Evolutionary conservation across 2,888 invertebrate species (phyloP).

Genomic region (Leptura quadrifasciata): DNA sequence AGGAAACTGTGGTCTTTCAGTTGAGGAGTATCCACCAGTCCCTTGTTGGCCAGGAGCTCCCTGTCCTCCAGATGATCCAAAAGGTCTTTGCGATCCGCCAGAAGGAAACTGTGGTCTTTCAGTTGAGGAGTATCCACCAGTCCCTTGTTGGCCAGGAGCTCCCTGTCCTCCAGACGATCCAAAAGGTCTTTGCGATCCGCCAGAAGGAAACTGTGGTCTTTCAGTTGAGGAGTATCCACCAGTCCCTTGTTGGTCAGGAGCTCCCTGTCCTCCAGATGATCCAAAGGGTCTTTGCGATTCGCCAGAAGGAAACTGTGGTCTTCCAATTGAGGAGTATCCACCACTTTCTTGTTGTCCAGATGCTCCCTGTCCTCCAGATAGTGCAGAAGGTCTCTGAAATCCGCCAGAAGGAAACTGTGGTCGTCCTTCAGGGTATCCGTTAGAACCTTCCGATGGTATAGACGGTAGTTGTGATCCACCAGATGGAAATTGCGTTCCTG

Average conservation of each 20-base stretch:
- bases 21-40: neutral
- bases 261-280: constrained; percentile 58
- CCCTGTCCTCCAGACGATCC: neutral
- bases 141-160: neutral
- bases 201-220: constrained; percentile 17
- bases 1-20: constrained; percentile 10
- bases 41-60: constrained; percentile 5
- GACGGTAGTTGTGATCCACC: neutral
- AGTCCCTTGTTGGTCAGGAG: too few relatives aligned
- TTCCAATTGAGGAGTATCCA: too few relatives aligned
- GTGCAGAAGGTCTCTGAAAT: neutral
- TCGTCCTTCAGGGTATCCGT: neutral
- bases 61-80: neutral
- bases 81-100: neutral
- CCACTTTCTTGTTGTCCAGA: neutral
- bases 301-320: too few relatives aligned
- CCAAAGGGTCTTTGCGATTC: too few relatives aligned
- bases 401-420: constrained; percentile 3
- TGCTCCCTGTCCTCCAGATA: neutral
- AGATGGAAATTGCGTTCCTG: neutral
- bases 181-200: neutral
- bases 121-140: too few relatives aligned
- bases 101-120: constrained; percentile 16
- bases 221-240: too few relatives aligned
- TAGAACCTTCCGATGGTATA: neutral